Percentiles rank a stretch among this genome's conserved stretches.
These are phyloP conservation scores for Sinocyclocheilus grahami DNA, from an alignment of 2,113 vertebrate species.

Conservation along the genomic window DNA sequence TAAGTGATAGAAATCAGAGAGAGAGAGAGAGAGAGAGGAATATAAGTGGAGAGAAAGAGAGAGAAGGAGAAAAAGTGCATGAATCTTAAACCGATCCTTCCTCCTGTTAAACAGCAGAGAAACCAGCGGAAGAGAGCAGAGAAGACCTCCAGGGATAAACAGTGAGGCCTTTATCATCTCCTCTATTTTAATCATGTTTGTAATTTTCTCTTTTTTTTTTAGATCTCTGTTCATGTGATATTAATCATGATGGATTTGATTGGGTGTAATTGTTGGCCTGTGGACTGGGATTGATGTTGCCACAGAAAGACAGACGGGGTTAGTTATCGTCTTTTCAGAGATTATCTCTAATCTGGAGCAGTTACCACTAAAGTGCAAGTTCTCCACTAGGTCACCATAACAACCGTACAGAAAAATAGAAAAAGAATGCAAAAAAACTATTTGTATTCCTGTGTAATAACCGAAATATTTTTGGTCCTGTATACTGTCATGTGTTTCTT, in stretches of 20 bases:
- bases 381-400: not conserved
- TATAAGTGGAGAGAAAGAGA: conserved; percentile 63
- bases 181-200: conserved; percentile 43
- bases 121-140: conserved; percentile 64
- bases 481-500: conserved; percentile 45
- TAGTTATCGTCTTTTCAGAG: not conserved
- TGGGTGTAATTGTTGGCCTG: conserved; percentile 43
- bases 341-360: conserved; percentile 1
- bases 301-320: conserved; percentile 8
- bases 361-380: not conserved
- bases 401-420: conserved; percentile 1
- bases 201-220: conserved; percentile 59
- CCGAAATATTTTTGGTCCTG: conserved; percentile 27
- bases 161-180: conserved; percentile 72
- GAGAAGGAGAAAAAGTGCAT: conserved; percentile 64
- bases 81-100: conserved; percentile 56
- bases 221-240: conserved; percentile 60
- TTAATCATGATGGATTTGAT: conserved; percentile 4
- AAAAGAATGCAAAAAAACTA: not conserved
- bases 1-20: conserved; percentile 7
- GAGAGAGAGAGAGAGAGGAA: conserved; percentile 37
- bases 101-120: conserved; percentile 71
- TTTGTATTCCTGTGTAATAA: conserved; percentile 30
- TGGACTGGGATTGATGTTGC: conserved; percentile 15
- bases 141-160: conserved; percentile 51